phyloP scores from a whole-genome alignment of 2,113 vertebrate genomes.

The Anarrhichthys ocellatus region DNA sequence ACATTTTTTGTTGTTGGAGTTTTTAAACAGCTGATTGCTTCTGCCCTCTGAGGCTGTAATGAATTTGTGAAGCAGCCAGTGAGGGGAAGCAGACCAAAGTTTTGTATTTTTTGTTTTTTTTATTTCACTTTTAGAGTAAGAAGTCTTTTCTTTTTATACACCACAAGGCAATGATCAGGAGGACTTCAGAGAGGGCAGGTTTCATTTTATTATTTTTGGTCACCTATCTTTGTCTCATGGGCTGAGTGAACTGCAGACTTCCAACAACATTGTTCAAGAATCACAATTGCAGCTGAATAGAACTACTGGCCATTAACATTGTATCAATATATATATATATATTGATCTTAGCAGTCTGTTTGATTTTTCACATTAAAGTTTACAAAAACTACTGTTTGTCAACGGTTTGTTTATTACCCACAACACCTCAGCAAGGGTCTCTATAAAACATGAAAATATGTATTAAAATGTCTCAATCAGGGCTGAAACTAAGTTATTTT shows the following conservation, averaged over 20 bases:
- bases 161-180: constrained; percentile 45
- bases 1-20: constrained; percentile 55
- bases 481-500: neutral
- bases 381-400: constrained; percentile 73
- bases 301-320: constrained; percentile 85
- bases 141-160: constrained; percentile 74
- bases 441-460: neutral
- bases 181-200: constrained; percentile 50
- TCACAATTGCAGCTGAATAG: constrained; percentile 81
- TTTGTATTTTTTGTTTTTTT: constrained; percentile 81
- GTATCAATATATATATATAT: constrained; percentile 86
- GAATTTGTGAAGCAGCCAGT: constrained; percentile 72
- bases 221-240: constrained; percentile 59
- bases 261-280: constrained; percentile 77
- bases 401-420: constrained; percentile 13
- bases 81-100: constrained; percentile 87
- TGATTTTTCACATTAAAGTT: constrained; percentile 88
- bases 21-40: constrained; percentile 73
- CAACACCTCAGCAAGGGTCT: neutral
- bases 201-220: constrained; percentile 41
- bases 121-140: constrained; percentile 75
- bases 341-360: constrained; percentile 87
- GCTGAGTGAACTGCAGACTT: constrained; percentile 70
- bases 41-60: constrained; percentile 67
- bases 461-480: neutral